phyloP scores from a whole-genome alignment of 2,888 invertebrate species.

The Amphipoea oculea region DNA sequence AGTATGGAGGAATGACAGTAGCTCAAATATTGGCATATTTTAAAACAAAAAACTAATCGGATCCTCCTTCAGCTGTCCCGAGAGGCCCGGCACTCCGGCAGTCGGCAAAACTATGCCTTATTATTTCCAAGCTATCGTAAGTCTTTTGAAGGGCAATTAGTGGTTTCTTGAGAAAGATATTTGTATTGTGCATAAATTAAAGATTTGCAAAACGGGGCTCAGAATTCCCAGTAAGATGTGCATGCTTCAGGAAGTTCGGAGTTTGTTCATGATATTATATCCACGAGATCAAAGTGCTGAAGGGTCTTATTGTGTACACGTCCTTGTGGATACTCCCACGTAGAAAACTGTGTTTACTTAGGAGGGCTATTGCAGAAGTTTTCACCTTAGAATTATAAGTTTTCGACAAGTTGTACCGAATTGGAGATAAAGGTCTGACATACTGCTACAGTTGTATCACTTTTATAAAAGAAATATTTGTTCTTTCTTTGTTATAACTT shows the following conservation, averaged over 20 bases:
- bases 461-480: conserved; percentile 5
- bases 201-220: not conserved
- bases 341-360: not conserved
- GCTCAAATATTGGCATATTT: not conserved
- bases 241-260: not conserved
- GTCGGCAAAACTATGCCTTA: not conserved
- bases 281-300: not conserved
- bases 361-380: not conserved
- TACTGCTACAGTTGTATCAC: conserved; percentile 3
- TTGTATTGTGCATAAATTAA: no score
- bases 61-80: not conserved
- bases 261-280: not conserved
- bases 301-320: not conserved
- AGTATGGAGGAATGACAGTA: not conserved
- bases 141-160: not conserved
- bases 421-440: not conserved
- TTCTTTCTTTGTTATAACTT: not conserved
- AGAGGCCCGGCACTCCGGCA: no score
- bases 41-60: no score
- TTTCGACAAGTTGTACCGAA: conserved; percentile 3
- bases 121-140: conserved; percentile 7
- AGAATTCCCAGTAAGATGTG: not conserved
- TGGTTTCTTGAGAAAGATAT: not conserved
- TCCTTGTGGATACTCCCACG: not conserved
- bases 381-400: conserved; percentile 13